Base-by-base conservation (phyloP, 2,797 vertebrate species). In the Arnoldichthys spilopterus region DNA sequence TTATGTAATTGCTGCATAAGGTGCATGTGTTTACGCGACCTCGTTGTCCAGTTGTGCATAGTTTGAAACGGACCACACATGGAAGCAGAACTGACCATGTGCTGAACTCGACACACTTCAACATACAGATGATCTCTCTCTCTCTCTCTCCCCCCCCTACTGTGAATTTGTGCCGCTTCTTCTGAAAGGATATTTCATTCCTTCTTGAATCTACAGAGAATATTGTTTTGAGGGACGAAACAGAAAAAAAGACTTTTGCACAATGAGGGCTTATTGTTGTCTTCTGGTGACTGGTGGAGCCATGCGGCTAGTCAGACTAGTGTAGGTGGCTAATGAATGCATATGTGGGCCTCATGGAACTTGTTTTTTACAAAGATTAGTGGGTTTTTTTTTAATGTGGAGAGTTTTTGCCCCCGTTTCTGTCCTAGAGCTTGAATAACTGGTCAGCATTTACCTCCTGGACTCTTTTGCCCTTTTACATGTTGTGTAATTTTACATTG, bases 251-350 rank as follows among this genome's bases (percentile, higher is more conserved):
- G 74, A 82, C 3, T 13, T 13, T 9, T 20, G 70, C 40, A 89
- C 88, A 91, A 90, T 86, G 85, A 85, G 76, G 81, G 84, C 76
- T 86, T 89, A 78, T 24, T 79, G 73, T 85, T 66, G 56, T 80
- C 49, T 12, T 74, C 15, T 53, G 59, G 69, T 78, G 77, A 64
- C 53, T 72, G 54, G 13, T 62, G 37, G 20, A 76, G 62, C 40
- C 74, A 40, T 74, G 75, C 58, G 70, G 82, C 76, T 86, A 77
- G 82, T 85, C 84, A 67, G 82, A 88, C 76, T 81, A 76, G 76
- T 89, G 83, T 88, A 88, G 88, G 88, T 84, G 83, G 84, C 78
- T 78, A 85, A 82, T 77, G 32, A 84, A 78, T 90, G 85, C 84
- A 73, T 74, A 83, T 83, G 32, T 56, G 78, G 86, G 80, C 58